These are phyloP conservation scores for Pemphredon lugubris DNA, from an alignment of 2,888 invertebrate genomes.

Conservation along the genomic window DNA sequence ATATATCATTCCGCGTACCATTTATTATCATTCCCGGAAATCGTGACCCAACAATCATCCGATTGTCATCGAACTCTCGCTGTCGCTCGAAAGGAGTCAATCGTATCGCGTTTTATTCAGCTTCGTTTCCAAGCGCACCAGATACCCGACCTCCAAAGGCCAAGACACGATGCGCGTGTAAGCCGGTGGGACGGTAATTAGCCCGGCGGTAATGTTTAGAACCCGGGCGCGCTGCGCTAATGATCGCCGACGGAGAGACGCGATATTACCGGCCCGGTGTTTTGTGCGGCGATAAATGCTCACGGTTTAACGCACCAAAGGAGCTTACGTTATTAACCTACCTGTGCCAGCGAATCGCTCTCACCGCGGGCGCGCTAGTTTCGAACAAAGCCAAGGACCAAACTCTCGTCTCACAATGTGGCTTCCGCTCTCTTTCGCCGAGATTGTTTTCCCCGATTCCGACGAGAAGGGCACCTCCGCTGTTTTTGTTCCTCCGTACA, in stretches of 20 bases:
- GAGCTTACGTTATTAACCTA: neutral
- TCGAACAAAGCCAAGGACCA: neutral
- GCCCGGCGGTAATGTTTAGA: neutral
- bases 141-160: no score
- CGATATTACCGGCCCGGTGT: neutral
- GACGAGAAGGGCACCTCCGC: neutral
- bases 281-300: neutral
- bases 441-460: neutral
- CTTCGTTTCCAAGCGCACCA: no score
- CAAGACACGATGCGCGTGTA: neutral
- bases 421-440: slow-evolving; percentile 1
- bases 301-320: neutral
- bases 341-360: neutral
- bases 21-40: no score
- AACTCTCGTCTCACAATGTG: neutral
- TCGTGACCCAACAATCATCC: no score
- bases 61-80: no score
- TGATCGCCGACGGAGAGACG: neutral
- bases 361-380: neutral
- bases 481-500: neutral
- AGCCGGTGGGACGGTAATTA: slow-evolving; percentile 1
- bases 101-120: no score
- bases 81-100: no score
- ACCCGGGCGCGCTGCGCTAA: neutral
- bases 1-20: no score